These are phyloP conservation scores for Cynodonichthys magdalenae DNA, from an alignment of 2,797 vertebrate genomes.

Conservation along the genomic window DNA sequence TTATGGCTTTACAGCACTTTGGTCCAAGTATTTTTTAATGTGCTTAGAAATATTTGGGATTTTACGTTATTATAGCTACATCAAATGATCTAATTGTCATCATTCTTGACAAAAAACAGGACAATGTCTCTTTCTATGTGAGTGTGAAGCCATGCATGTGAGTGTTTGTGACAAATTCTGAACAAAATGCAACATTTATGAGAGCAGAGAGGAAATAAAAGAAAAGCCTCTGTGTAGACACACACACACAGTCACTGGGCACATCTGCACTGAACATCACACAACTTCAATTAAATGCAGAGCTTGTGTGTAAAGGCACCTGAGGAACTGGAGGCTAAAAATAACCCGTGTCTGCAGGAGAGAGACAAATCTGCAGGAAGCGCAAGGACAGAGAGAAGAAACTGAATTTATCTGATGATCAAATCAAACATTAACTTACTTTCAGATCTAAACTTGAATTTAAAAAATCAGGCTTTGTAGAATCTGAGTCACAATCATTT, in stretches of 20 bases:
- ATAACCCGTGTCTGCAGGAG: slow-evolving; percentile 64
- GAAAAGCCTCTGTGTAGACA: slow-evolving; percentile 1
- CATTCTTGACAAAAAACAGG: background rate
- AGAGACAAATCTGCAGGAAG: slow-evolving; percentile 52
- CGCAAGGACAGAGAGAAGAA: background rate
- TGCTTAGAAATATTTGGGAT: too few relatives aligned
- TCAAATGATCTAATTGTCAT: too few relatives aligned
- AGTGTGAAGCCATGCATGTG: slow-evolving; percentile 46
- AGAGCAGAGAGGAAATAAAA: slow-evolving; percentile 42
- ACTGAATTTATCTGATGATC: background rate
- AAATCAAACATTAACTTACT: background rate
- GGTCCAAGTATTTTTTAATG: too few relatives aligned
- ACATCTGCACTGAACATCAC: slow-evolving; percentile 33
- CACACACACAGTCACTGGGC: slow-evolving; percentile 8
- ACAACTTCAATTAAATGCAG: slow-evolving; percentile 60
- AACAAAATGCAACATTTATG: slow-evolving; percentile 57
- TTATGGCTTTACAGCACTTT: too few relatives aligned
- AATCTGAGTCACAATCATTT: too few relatives aligned
- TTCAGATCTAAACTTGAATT: background rate
- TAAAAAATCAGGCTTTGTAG: background rate
- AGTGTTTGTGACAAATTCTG: slow-evolving; percentile 44
- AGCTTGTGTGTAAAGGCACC: slow-evolving; percentile 47
- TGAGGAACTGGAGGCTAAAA: slow-evolving; percentile 68
- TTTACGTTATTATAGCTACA: too few relatives aligned
- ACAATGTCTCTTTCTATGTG: slow-evolving; percentile 7